Conservation (phyloP, 2,113 vertebrate genomes). For the Gallinago media region DNA sequence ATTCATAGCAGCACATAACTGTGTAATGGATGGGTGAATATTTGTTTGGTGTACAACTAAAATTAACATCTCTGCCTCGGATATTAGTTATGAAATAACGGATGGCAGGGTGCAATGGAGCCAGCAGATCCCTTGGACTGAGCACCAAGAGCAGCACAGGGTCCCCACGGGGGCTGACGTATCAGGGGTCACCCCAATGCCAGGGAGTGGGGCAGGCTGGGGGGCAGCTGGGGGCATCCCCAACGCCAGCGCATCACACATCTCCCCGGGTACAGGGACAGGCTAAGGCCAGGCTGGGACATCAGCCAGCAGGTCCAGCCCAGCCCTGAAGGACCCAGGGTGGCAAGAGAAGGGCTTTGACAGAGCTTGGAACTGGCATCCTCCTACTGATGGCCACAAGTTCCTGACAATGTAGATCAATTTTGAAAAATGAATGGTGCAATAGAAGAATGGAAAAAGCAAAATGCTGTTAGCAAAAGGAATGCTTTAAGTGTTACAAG, state of each 20-base stretch:
- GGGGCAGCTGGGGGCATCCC: too few species aligned
- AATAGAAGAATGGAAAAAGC: not conserved
- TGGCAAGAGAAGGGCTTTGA: not conserved
- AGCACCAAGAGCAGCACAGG: not conserved
- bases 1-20: not conserved
- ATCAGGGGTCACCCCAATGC: too few species aligned
- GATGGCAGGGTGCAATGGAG: not conserved
- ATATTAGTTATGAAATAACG: not conserved
- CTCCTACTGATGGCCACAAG: not conserved
- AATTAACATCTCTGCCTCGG: not conserved
- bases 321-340: not conserved
- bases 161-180: fast-evolving
- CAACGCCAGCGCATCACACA: fast-evolving
- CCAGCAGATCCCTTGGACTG: not conserved
- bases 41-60: not conserved
- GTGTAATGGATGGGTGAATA: not conserved
- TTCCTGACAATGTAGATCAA: not conserved
- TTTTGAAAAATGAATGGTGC: fast-evolving
- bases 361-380: not conserved
- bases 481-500: not conserved
- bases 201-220: not conserved
- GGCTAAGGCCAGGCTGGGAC: not conserved
- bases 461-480: not conserved
- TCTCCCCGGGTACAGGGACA: not conserved
- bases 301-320: not conserved